Evolutionary conservation across 1,140 invertebrate species (phyloP).

Genomic region (Eurosta solidaginis): DNA sequence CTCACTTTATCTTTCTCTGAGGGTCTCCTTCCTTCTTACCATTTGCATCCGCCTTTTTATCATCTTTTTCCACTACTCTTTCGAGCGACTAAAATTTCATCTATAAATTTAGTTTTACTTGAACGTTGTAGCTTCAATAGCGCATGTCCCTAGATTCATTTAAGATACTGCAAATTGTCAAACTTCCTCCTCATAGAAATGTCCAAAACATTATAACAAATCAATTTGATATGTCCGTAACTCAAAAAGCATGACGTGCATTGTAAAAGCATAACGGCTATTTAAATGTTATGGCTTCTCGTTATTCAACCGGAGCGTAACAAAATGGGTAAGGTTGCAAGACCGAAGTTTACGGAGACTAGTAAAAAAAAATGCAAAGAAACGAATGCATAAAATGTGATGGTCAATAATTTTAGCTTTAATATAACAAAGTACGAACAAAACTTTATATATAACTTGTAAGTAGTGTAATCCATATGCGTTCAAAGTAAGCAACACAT

Average conservation of each 20-base stretch:
- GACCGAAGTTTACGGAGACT: not conserved
- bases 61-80: no score
- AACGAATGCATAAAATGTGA: not conserved
- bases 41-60: no score
- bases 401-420: not conserved
- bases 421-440: not conserved
- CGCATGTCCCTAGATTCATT: no score
- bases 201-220: not conserved
- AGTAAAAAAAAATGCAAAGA: not conserved
- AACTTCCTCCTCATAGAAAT: not conserved
- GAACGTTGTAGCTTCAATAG: no score
- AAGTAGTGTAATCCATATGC: no score
- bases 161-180: not conserved
- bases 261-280: not conserved
- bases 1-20: no score
- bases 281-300: not conserved
- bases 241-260: not conserved
- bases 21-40: no score
- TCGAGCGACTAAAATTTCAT: no score
- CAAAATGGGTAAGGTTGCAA: not conserved
- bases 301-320: not conserved
- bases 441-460: no score
- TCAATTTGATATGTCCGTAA: not conserved
- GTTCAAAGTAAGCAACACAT: no score
- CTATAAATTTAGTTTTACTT: no score